A percentile compares a stretch with the other conserved stretches of the same genome.
These are phyloP conservation scores for Vollenhovia emeryi DNA, from an alignment of 1,140 invertebrate species.

Conservation along the genomic window DNA sequence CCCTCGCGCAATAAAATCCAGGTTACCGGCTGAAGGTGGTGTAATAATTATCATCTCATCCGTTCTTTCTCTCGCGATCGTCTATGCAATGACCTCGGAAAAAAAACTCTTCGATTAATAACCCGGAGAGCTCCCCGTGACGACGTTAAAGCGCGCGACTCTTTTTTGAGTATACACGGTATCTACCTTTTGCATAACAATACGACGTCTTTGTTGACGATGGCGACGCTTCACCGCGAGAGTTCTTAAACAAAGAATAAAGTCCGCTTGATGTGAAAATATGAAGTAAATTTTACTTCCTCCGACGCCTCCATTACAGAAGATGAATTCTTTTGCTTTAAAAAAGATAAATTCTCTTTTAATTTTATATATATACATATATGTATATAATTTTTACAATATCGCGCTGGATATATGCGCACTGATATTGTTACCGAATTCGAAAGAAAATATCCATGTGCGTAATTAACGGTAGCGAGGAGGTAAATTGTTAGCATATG, in stretches of 20 bases:
- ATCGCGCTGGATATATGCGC: not conserved
- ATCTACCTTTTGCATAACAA: slow-evolving; percentile 50
- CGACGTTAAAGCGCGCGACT: slow-evolving; percentile 8
- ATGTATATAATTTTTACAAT: not conserved
- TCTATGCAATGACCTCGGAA: not conserved
- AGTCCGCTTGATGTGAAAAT: slow-evolving; percentile 43
- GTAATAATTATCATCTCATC: slow-evolving; percentile 41
- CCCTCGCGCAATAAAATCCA: slow-evolving; percentile 5
- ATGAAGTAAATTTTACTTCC: slow-evolving; percentile 35
- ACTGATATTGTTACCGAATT: not conserved
- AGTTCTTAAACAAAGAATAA: slow-evolving; percentile 58
- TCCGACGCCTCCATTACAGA: slow-evolving; percentile 24
- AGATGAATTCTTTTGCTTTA: slow-evolving; percentile 9
- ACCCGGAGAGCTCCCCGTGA: not conserved
- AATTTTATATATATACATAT: not conserved
- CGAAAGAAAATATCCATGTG: not conserved
- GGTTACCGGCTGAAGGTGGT: not conserved
- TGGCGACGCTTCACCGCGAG: slow-evolving; percentile 13
- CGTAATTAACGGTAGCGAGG: not conserved
- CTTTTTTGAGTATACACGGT: slow-evolving; percentile 40
- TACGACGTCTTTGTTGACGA: slow-evolving; percentile 47
- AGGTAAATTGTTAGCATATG: not conserved
- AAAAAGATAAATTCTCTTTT: slow-evolving; percentile 9
- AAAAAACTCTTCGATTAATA: slow-evolving; percentile 39
- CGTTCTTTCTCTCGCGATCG: not conserved